Evolutionary conservation across 2,797 vertebrate genomes (phyloP).

Genomic region (Furcifer pardalis): DNA sequence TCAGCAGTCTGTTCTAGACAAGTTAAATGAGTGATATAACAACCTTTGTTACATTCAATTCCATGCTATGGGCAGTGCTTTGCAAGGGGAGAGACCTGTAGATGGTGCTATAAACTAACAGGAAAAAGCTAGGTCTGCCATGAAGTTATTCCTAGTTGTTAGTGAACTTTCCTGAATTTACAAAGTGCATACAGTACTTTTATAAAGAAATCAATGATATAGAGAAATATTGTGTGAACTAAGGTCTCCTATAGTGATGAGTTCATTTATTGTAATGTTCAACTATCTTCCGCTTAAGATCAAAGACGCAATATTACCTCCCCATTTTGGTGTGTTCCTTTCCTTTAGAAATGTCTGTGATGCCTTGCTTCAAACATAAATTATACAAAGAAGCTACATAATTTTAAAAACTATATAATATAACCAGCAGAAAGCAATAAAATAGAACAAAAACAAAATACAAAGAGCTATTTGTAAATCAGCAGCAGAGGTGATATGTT

Average conservation of each 20-base stretch:
- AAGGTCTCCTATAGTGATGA: background rate
- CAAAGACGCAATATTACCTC: background rate
- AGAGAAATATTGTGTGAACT: background rate
- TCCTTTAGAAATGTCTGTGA: background rate
- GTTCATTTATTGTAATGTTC: background rate
- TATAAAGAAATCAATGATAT: constrained; percentile 10
- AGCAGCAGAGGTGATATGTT: no score
- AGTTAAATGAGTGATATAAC: background rate
- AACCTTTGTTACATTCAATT: background rate
- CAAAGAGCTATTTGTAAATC: no score
- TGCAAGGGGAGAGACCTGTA: constrained; percentile 60
- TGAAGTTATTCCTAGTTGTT: constrained; percentile 19
- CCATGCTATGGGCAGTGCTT: background rate
- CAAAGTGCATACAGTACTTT: constrained; percentile 35
- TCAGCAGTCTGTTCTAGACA: constrained; percentile 6
- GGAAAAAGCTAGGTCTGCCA: constrained; percentile 1
- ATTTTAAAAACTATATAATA: background rate
- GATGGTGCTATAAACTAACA: constrained; percentile 74
- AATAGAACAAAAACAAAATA: background rate
- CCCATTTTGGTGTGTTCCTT: background rate
- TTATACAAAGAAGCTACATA: background rate
- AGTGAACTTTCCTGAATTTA: constrained; percentile 34
- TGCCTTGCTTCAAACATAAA: background rate
- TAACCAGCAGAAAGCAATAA: background rate
- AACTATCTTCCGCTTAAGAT: background rate